phyloP scores from a whole-genome alignment of 2,888 invertebrate genomes.

The Lamellibrachia satsuma region DNA sequence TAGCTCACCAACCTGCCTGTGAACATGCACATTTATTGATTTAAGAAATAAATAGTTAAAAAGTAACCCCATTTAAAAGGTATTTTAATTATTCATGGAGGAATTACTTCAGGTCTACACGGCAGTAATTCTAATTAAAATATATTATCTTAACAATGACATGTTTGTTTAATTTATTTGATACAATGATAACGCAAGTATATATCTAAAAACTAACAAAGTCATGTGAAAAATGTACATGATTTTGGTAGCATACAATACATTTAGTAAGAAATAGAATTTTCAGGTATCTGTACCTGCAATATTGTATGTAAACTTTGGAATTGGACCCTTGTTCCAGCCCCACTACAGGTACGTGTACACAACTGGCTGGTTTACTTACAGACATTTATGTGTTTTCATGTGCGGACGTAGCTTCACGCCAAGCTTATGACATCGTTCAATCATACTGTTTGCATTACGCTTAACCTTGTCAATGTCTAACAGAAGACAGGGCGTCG shows the following conservation, averaged over 20 bases:
- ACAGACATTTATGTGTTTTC: slow-evolving; percentile 65
- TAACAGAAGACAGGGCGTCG: slow-evolving; percentile 54
- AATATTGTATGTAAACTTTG: not conserved
- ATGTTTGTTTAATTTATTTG: no score
- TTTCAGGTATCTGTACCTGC: not conserved
- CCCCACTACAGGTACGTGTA: not conserved
- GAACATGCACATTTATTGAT: not conserved
- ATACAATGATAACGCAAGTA: no score
- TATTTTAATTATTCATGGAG: no score
- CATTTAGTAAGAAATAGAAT: not conserved
- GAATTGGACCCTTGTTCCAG: not conserved
- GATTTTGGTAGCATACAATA: not conserved
- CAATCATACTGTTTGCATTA: slow-evolving; percentile 58
- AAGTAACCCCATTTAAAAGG: no score
- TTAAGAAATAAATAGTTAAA: not conserved
- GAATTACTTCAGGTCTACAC: no score
- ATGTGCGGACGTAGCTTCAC: slow-evolving; percentile 60
- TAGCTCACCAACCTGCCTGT: slow-evolving; percentile 57
- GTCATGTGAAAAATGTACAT: no score
- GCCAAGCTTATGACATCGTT: slow-evolving; percentile 51
- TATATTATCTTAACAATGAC: no score
- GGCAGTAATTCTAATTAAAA: no score
- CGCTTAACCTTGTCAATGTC: slow-evolving; percentile 52
- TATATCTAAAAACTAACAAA: no score
- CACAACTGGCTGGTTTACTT: slow-evolving; percentile 38